These are phyloP conservation scores for Goniozus legneri DNA, from an alignment of 1,140 invertebrate species.

Conservation along the genomic window DNA sequence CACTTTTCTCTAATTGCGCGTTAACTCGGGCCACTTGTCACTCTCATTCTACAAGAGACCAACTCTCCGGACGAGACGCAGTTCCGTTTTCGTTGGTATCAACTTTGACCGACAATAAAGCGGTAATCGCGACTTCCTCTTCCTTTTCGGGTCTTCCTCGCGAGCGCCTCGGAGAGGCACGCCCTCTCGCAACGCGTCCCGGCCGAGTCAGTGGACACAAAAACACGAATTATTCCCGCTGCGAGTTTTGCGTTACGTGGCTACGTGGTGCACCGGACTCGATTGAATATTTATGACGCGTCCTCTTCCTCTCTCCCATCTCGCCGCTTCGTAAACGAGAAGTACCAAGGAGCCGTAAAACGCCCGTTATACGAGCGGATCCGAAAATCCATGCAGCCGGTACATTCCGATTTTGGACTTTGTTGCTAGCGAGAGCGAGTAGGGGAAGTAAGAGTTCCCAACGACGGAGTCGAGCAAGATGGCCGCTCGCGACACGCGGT, in stretches of 20 bases:
- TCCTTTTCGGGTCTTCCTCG: conserved; percentile 1
- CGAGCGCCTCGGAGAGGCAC: neutral
- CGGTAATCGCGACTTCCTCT: neutral
- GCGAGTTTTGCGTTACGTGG: neutral
- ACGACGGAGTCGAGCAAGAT: neutral
- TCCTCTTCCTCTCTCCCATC: neutral
- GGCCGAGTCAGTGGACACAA: neutral
- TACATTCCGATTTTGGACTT: too few species aligned
- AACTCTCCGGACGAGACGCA: too few species aligned
- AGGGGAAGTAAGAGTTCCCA: conserved; percentile 2
- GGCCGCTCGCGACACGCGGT: too few species aligned
- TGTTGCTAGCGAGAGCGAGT: conserved; percentile 1
- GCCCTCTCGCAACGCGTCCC: neutral
- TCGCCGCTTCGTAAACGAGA: neutral
- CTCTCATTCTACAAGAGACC: too few species aligned
- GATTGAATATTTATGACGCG: neutral
- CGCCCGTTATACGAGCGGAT: too few species aligned
- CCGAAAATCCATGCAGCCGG: too few species aligned
- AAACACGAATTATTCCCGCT: neutral
- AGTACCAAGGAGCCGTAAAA: neutral
- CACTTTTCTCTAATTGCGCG: conserved; percentile 22
- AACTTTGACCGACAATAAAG: neutral
- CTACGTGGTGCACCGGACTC: neutral
- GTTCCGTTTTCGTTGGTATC: neutral
- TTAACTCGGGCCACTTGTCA: too few species aligned